Percentiles rank a stretch among this genome's conserved stretches.
phyloP scores from a whole-genome alignment of 92 coral and sea anemone genomes.

The Paragorgia papillata region DNA sequence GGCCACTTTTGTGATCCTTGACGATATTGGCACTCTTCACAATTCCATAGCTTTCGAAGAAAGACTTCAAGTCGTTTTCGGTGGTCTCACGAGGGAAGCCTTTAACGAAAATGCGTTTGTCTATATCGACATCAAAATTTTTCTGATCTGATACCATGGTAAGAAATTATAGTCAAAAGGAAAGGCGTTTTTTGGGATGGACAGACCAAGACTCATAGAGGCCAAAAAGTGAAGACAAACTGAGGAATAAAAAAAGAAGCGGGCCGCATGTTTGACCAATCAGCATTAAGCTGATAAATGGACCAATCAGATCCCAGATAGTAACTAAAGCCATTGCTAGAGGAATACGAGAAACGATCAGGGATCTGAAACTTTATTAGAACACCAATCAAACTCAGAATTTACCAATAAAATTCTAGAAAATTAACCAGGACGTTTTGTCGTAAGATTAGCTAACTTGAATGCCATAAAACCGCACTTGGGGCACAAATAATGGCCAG shows the following conservation, averaged over 20 bases:
- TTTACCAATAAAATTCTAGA: too few relatives aligned
- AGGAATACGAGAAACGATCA: background rate
- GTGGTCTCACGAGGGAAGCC: slow-evolving; percentile 96
- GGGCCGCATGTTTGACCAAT: slow-evolving; percentile 14
- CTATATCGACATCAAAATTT: slow-evolving; percentile 8
- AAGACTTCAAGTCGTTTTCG: slow-evolving; percentile 84
- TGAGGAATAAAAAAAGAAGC: slow-evolving; percentile 6
- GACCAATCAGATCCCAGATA: slow-evolving; percentile 37
- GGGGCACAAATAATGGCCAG: too few relatives aligned
- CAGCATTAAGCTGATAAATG: slow-evolving; percentile 24
- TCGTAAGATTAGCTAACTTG: too few relatives aligned
- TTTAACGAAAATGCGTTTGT: slow-evolving; percentile 90
- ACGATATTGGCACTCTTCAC: slow-evolving; percentile 95
- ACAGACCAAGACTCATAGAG: slow-evolving; percentile 10
- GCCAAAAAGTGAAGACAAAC: background rate
- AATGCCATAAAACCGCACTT: too few relatives aligned
- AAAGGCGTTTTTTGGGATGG: background rate
- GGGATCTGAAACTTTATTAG: too few relatives aligned
- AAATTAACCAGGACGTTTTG: too few relatives aligned
- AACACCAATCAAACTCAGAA: too few relatives aligned
- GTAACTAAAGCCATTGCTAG: background rate
- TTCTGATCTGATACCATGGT: slow-evolving; percentile 34
- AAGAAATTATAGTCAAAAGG: background rate
- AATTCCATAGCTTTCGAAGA: slow-evolving; percentile 86
- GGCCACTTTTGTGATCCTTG: slow-evolving; percentile 85